Evolutionary conservation across 2,888 invertebrate genomes (phyloP).

Genomic region (Autographa pulchrina): DNA sequence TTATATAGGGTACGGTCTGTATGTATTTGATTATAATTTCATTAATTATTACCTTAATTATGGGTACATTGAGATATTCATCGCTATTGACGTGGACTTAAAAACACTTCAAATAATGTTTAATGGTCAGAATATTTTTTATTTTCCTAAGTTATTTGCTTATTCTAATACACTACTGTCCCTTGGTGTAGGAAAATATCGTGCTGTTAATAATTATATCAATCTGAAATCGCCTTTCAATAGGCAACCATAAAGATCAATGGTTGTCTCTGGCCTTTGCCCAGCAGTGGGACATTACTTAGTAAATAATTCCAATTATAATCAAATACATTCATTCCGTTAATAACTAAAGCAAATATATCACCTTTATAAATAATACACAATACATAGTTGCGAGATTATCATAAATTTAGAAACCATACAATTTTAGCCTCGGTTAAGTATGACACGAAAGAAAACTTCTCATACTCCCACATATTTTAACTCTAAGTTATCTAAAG

Average conservation of each 20-base stretch:
- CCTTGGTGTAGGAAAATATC: too few relatives aligned
- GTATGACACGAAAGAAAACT: conserved; percentile 55
- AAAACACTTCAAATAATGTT: too few relatives aligned
- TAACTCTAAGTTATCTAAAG: background rate
- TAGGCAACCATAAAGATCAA: too few relatives aligned
- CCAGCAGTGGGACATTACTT: background rate
- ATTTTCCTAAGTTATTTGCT: too few relatives aligned
- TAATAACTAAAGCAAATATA: conserved; percentile 52
- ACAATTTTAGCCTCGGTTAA: conserved; percentile 54
- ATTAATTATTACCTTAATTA: background rate
- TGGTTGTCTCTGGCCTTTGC: background rate
- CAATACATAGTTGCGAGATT: conserved; percentile 29
- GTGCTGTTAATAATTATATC: too few relatives aligned
- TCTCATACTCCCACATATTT: conserved; percentile 38
- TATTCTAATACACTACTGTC: too few relatives aligned
- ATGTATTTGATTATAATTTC: conserved; percentile 23
- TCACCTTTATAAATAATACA: conserved; percentile 55
- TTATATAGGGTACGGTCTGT: conserved; percentile 34
- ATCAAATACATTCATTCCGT: conserved; percentile 23
- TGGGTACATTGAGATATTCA: background rate
- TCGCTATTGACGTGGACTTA: too few relatives aligned
- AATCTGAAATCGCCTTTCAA: too few relatives aligned
- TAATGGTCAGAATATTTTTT: too few relatives aligned
- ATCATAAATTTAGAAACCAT: conserved; percentile 37
- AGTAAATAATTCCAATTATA: background rate